These are phyloP conservation scores for Stegodyphus dumicola DNA, from an alignment of 1,140 invertebrate genomes.

Conservation along the genomic window DNA sequence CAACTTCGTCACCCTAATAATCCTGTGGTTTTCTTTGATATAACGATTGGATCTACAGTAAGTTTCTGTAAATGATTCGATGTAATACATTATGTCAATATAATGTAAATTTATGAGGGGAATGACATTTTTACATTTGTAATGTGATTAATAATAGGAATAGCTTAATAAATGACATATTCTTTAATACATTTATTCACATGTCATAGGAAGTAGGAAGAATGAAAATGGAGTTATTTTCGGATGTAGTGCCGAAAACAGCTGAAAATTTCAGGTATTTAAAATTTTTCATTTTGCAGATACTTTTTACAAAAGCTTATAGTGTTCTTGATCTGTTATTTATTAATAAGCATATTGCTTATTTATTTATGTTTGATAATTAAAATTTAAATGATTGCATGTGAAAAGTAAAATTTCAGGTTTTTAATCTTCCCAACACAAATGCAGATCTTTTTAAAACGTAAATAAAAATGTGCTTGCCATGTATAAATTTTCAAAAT, in stretches of 20 bases:
- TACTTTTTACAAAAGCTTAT: not conserved
- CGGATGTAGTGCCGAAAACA: constrained; percentile 96
- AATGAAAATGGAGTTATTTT: constrained; percentile 96
- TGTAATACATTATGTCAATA: no score
- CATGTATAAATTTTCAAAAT: no score
- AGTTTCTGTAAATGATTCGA: constrained; percentile 50
- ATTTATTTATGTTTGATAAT: no score
- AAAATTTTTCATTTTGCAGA: not conserved
- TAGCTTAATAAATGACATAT: constrained; percentile 20
- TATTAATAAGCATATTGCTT: no score
- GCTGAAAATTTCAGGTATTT: constrained; percentile 93
- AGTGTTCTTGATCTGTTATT: no score
- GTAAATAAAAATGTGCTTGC: no score
- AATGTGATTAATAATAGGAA: constrained; percentile 15
- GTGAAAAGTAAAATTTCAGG: no score
- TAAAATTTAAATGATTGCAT: no score
- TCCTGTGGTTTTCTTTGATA: constrained; percentile 89
- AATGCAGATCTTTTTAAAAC: no score
- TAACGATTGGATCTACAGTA: constrained; percentile 77
- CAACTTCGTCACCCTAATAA: constrained; percentile 91
- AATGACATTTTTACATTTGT: not conserved
- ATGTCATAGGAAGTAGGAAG: constrained; percentile 77
- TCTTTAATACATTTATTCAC: no score
- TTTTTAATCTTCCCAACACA: no score
- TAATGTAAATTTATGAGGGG: no score